phyloP scores from a whole-genome alignment of 1,140 invertebrate genomes.

The Lepidurus apus region DNA sequence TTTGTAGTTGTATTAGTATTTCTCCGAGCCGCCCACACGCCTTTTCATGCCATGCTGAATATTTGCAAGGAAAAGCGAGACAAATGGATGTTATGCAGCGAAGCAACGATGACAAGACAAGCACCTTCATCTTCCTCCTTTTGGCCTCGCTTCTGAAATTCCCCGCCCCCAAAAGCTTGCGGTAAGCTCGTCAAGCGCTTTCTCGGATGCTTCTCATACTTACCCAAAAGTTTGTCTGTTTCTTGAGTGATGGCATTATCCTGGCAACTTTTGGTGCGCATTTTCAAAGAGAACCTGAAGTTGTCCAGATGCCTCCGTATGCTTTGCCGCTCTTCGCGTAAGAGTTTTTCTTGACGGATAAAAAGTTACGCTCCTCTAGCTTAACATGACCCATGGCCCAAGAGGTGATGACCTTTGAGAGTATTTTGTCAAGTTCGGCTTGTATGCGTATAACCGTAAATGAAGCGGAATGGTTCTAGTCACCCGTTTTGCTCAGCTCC shows the following conservation, averaged over 20 bases:
- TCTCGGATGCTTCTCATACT: background rate
- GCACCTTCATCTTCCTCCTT: background rate
- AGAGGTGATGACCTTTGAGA: background rate
- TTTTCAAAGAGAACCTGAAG: background rate
- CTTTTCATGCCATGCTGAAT: background rate
- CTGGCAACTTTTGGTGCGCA: background rate
- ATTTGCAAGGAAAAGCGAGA: background rate
- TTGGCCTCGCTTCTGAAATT: background rate
- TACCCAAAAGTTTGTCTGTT: background rate
- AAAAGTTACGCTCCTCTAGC: background rate
- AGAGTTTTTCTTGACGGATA: background rate
- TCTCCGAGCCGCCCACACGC: background rate
- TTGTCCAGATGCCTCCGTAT: background rate
- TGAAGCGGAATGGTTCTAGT: background rate
- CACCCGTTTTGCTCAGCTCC: background rate
- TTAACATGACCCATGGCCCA: background rate
- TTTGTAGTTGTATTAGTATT: background rate
- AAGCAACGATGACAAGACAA: slow-evolving; percentile 9
- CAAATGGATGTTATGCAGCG: background rate
- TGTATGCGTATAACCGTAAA: background rate
- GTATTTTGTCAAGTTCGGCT: background rate
- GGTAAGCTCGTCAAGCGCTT: slow-evolving; percentile 1
- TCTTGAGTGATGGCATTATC: background rate
- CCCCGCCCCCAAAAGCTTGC: background rate
- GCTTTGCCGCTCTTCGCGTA: background rate